Percentiles rank a stretch among this genome's conserved stretches.
Conservation (phyloP, 2,888 invertebrate genomes). For the Amphimallon solstitiale region DNA sequence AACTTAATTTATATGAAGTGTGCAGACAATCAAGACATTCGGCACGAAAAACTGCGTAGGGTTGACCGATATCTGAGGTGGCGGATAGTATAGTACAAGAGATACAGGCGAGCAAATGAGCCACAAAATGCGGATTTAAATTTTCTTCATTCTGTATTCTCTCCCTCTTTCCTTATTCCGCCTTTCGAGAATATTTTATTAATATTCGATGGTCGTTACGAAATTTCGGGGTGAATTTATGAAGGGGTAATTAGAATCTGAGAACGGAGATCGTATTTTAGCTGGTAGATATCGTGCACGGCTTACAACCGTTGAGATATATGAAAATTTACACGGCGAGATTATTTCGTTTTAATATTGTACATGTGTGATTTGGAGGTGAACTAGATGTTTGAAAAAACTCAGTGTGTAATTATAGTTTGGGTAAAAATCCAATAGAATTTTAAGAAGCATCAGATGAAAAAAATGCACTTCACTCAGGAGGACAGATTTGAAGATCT, state of each 20-base stretch:
- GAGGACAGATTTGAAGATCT: too few relatives aligned
- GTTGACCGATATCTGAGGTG: background rate
- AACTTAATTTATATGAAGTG: slow-evolving; percentile 11
- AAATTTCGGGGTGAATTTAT: background rate
- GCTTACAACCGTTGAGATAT: too few relatives aligned
- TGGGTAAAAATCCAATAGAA: too few relatives aligned
- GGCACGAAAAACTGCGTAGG: background rate
- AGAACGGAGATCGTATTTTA: background rate
- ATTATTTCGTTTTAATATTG: too few relatives aligned
- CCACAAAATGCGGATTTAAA: background rate
- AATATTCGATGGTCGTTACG: slow-evolving; percentile 3
- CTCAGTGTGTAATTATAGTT: too few relatives aligned
- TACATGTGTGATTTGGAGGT: too few relatives aligned
- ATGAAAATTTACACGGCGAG: too few relatives aligned
- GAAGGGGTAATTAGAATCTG: slow-evolving; percentile 2
- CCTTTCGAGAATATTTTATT: background rate
- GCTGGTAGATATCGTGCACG: too few relatives aligned
- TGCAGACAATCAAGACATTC: background rate
- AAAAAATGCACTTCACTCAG: too few relatives aligned
- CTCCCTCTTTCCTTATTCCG: too few relatives aligned
- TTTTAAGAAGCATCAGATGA: too few relatives aligned
- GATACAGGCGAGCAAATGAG: background rate
- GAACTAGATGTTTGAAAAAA: too few relatives aligned
- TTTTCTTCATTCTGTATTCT: background rate
- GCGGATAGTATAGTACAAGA: background rate